Evolutionary conservation across 2,797 vertebrate genomes (phyloP).

Genomic region (Pseudocheirus occidentalis): DNA sequence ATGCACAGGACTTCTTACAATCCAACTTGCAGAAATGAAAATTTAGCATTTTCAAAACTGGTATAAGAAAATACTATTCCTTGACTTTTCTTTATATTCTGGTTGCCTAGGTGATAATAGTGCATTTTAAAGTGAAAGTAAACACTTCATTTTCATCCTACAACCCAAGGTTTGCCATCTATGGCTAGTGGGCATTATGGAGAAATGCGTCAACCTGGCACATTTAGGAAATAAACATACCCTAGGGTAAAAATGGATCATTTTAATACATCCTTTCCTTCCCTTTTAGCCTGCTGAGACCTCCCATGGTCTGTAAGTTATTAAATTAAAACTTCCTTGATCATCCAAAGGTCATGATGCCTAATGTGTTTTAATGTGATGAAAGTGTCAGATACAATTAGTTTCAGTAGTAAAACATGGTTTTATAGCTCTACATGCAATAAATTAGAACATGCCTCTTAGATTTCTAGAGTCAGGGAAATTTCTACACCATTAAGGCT

Average conservation of each 20-base stretch:
- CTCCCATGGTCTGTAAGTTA: constrained; percentile 68
- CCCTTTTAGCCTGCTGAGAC: constrained; percentile 63
- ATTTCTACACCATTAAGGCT: constrained; percentile 80
- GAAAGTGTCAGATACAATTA: constrained; percentile 80
- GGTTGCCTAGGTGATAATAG: background rate
- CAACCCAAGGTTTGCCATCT: background rate
- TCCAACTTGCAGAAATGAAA: background rate
- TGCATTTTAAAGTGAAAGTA: background rate
- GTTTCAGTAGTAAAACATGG: constrained; percentile 77
- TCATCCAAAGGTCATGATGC: constrained; percentile 75
- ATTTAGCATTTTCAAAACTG: background rate
- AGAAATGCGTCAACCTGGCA: background rate
- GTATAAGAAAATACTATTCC: background rate
- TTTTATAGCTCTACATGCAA: constrained; percentile 72
- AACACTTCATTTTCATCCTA: background rate
- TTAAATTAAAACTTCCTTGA: constrained; percentile 80
- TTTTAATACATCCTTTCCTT: constrained; percentile 66
- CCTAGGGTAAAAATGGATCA: constrained; percentile 47
- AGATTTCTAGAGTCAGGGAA: constrained; percentile 71
- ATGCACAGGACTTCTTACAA: background rate
- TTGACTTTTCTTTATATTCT: background rate
- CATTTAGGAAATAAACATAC: constrained; percentile 70
- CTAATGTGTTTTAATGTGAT: constrained; percentile 82
- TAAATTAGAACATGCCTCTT: constrained; percentile 71
- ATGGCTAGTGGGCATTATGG: background rate